These are phyloP conservation scores for Pristionchus mayeri DNA, from an alignment of 2,888 invertebrate species.

Conservation along the genomic window DNA sequence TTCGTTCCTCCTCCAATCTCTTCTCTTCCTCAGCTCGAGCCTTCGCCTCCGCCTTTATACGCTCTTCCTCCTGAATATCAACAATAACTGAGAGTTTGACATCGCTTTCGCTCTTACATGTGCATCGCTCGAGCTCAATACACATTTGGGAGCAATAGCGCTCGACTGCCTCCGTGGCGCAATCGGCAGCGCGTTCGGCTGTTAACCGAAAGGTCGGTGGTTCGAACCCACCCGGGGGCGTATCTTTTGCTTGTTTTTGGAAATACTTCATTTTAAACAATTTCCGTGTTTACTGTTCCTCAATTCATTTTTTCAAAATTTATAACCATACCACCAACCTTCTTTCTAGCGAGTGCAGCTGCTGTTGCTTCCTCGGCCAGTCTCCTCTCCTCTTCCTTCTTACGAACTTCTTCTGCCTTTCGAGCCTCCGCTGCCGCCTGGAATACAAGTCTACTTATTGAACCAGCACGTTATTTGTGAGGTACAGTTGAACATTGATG, in stretches of 20 bases:
- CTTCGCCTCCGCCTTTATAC: slow-evolving; percentile 46
- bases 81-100: too few relatives aligned
- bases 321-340: neutral
- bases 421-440: slow-evolving; percentile 49
- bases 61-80: slow-evolving; percentile 50
- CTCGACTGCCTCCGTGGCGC: slow-evolving; percentile 64
- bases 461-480: too few relatives aligned
- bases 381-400: slow-evolving; percentile 38
- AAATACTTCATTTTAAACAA: too few relatives aligned
- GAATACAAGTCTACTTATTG: neutral
- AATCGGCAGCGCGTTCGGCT: slow-evolving; percentile 91
- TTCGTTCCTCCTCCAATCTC: neutral
- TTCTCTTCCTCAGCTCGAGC: slow-evolving; percentile 22
- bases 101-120: too few relatives aligned
- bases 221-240: slow-evolving; percentile 82
- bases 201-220: slow-evolving; percentile 99
- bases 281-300: too few relatives aligned
- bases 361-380: slow-evolving; percentile 51
- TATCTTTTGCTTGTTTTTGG: too few relatives aligned
- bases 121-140: too few relatives aligned
- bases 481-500: too few relatives aligned
- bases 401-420: slow-evolving; percentile 47
- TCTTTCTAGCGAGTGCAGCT: slow-evolving; percentile 51
- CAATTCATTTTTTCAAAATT: neutral
- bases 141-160: too few relatives aligned